Evolutionary conservation across 2,113 vertebrate species (phyloP).

Genomic region (Gavialis gangeticus): DNA sequence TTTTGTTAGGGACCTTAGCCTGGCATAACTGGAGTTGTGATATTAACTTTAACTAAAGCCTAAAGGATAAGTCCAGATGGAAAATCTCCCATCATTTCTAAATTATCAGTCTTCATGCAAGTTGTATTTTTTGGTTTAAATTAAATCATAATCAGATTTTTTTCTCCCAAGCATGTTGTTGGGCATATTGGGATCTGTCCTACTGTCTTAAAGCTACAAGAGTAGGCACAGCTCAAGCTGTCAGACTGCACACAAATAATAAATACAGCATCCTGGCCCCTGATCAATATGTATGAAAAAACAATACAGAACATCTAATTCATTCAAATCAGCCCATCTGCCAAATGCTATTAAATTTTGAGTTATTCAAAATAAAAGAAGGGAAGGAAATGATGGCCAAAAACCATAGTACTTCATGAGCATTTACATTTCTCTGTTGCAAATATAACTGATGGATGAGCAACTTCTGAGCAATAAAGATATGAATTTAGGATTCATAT

Average conservation of each 20-base stretch:
- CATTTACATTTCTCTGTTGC: neutral
- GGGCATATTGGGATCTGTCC: neutral
- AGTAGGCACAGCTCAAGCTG: neutral
- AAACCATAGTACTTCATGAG: neutral
- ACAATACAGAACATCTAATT: neutral
- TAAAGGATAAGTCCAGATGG: neutral
- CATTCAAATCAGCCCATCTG: neutral
- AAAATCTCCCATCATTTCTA: neutral
- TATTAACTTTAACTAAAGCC: neutral
- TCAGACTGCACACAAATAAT: rapidly evolving
- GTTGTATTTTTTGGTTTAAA: neutral
- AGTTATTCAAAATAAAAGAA: neutral
- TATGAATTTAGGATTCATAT: neutral
- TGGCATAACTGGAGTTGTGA: neutral
- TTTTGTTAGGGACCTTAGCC: neutral
- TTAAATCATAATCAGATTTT: neutral
- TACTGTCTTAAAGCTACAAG: neutral
- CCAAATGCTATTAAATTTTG: neutral
- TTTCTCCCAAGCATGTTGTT: neutral
- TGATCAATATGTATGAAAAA: neutral
- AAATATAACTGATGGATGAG: neutral
- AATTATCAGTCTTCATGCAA: neutral
- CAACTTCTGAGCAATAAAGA: neutral
- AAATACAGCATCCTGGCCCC: neutral
- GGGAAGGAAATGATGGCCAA: neutral